Conservation (phyloP, 92 coral and sea anemone genomes). For the Paramuricea clavata region DNA sequence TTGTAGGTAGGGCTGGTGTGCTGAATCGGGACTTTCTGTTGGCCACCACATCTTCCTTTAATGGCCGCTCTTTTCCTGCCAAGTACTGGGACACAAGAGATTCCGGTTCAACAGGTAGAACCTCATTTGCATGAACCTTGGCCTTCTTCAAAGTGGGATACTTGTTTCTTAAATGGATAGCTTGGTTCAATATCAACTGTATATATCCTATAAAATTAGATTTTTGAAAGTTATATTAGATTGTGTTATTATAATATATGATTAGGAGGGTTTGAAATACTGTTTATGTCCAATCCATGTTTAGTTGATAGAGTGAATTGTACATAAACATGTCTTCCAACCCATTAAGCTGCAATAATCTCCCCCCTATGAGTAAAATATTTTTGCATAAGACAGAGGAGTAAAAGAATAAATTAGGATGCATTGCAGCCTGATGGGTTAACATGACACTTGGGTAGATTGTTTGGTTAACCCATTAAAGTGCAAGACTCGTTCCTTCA, state of each 20-base stretch:
- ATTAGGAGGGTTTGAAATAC: too few species aligned
- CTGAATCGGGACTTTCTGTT: slow-evolving; percentile 24
- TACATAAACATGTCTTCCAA: too few species aligned
- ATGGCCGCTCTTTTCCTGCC: slow-evolving; percentile 33
- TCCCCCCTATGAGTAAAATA: too few species aligned
- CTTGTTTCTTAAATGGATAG: not conserved
- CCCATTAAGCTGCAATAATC: too few species aligned
- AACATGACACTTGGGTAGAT: too few species aligned
- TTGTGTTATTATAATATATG: not conserved
- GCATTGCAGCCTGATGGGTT: too few species aligned
- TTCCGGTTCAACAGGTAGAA: not conserved
- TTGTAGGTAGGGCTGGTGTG: slow-evolving; percentile 32
- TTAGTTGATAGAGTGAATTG: too few species aligned
- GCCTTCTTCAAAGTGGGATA: slow-evolving; percentile 39
- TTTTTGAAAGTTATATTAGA: not conserved
- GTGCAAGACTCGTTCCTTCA: too few species aligned
- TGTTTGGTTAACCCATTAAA: too few species aligned
- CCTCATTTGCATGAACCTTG: slow-evolving; percentile 9
- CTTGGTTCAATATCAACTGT: not conserved
- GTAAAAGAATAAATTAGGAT: too few species aligned
- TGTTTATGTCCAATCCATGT: too few species aligned
- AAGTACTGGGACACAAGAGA: slow-evolving; percentile 43
- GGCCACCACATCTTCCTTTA: slow-evolving; percentile 39
- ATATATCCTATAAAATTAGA: not conserved
- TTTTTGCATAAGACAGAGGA: too few species aligned